Conservation (phyloP, 2,113 vertebrate genomes). For the Pyxicephalus adspersus region DNA sequence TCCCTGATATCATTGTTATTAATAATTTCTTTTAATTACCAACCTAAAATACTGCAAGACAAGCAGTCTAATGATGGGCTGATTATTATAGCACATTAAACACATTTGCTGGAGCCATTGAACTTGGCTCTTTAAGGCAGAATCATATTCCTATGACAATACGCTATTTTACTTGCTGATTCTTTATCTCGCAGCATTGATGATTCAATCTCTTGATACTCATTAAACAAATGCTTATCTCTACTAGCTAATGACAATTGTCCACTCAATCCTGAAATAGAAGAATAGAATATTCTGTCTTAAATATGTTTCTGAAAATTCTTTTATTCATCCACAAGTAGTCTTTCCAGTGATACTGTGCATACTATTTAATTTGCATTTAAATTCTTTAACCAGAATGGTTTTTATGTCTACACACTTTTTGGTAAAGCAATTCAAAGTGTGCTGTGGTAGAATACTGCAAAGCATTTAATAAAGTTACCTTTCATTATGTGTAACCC, state of each 20-base stretch:
- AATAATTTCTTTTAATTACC: constrained; percentile 19
- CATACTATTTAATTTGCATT: too few species aligned
- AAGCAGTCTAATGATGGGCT: constrained; percentile 14
- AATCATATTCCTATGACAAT: constrained; percentile 34
- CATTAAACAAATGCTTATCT: constrained; percentile 39
- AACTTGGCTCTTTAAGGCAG: constrained; percentile 27
- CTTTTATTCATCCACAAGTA: too few species aligned
- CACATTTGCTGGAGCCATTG: constrained; percentile 37
- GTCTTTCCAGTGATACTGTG: too few species aligned
- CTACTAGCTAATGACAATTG: constrained; percentile 38
- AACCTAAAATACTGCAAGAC: constrained; percentile 25
- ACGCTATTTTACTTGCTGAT: constrained; percentile 27
- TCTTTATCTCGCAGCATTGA: constrained; percentile 42
- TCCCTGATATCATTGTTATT: background rate
- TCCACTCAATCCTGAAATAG: constrained; percentile 5
- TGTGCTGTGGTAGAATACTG: too few species aligned
- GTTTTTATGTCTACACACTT: too few species aligned
- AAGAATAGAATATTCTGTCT: background rate
- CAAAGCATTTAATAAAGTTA: too few species aligned
- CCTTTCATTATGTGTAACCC: too few species aligned
- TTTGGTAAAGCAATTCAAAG: too few species aligned
- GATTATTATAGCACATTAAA: constrained; percentile 40
- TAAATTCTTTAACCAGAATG: too few species aligned
- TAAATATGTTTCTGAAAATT: background rate
- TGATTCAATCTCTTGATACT: constrained; percentile 50